Conservation (phyloP, 2,797 vertebrate species). For the Potorous gilbertii region DNA sequence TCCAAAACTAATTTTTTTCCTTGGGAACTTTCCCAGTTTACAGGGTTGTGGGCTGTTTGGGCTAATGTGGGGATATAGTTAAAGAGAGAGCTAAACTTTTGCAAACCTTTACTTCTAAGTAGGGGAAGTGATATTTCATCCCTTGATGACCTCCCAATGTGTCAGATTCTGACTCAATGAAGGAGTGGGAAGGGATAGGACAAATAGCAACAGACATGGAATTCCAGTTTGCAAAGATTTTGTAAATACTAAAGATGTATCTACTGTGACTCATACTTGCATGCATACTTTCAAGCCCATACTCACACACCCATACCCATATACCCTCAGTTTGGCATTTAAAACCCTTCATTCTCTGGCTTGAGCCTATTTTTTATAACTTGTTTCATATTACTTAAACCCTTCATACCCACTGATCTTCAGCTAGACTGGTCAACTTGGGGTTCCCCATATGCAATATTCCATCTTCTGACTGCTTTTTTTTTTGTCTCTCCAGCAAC, state of each 20-base stretch:
- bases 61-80: not conserved
- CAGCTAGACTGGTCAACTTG: not conserved
- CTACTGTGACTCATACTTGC: not conserved
- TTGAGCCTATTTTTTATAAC: not conserved
- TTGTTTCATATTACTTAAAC: not conserved
- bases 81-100: not conserved
- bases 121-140: not conserved
- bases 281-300: not conserved
- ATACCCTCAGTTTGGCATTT: not conserved
- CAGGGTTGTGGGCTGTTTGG: not conserved
- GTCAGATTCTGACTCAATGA: not conserved
- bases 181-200: not conserved
- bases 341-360: not conserved
- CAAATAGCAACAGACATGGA: not conserved
- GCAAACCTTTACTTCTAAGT: not conserved
- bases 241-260: not conserved
- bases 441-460: not conserved
- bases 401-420: not conserved
- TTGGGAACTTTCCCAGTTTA: not conserved
- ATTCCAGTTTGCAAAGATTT: not conserved
- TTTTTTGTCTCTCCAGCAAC: not conserved
- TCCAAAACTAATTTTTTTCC: not conserved
- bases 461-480: not conserved
- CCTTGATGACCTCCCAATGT: not conserved
- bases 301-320: not conserved